These are phyloP conservation scores for Petaurus breviceps DNA, from an alignment of 2,113 vertebrate species.

Conservation along the genomic window DNA sequence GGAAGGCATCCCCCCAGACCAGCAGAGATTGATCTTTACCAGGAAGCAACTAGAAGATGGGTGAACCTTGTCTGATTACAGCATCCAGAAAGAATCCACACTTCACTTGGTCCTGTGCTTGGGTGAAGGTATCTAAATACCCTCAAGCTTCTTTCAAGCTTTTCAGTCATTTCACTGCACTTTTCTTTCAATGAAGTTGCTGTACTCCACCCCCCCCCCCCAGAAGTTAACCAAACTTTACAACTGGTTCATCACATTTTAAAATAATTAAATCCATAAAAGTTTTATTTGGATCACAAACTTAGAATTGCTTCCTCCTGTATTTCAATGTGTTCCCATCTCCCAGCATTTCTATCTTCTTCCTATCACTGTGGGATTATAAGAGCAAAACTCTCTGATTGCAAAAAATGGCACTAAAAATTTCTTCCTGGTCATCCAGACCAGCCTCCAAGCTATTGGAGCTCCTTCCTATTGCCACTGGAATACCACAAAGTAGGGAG, in stretches of 20 bases:
- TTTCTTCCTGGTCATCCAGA: not conserved
- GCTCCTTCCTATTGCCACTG: not conserved
- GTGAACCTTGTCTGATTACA: conserved; percentile 83
- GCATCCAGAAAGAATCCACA: conserved; percentile 89
- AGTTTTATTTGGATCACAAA: not conserved
- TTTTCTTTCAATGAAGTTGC: not conserved
- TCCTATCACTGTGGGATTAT: not conserved
- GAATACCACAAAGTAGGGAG: not conserved
- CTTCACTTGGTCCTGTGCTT: conserved; percentile 83
- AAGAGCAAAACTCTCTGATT: not conserved
- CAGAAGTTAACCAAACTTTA: not conserved
- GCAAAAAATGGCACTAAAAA: not conserved
- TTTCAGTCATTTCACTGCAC: too few species aligned
- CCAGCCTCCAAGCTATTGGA: not conserved
- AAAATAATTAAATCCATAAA: not conserved
- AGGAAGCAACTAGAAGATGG: conserved; percentile 84
- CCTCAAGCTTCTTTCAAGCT: too few species aligned
- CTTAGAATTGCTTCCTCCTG: not conserved
- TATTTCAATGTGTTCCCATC: not conserved
- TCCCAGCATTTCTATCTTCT: not conserved
- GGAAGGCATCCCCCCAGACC: not conserved
- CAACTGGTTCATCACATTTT: not conserved
- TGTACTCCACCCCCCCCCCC: too few species aligned
- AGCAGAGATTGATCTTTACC: conserved; percentile 89
- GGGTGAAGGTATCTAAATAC: too few species aligned